Base-by-base conservation (phyloP, 2,797 vertebrate genomes). In the Sebastes diploproa region DNA sequence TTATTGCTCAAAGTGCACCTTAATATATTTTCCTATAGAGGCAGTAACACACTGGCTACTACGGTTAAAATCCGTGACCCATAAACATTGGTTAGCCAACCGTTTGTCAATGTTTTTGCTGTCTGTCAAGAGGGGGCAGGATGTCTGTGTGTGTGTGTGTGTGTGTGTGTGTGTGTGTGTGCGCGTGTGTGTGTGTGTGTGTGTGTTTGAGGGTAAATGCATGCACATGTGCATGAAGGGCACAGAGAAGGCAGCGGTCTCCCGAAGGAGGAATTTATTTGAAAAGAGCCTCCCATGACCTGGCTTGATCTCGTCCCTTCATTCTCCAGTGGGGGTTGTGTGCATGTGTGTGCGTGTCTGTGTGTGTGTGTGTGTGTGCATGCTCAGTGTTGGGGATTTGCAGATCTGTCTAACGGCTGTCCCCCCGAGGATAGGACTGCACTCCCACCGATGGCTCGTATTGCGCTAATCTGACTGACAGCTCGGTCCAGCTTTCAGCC, bases 201-300 rank as follows among this genome's bases (percentile, higher is more conserved):
- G 29, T 52, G 23, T 70, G 69, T 73, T 20, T 7, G 11, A 52
- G 77, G 29, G 22, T 68, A 75, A 78, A 70, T 80, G 42, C n/a
- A 75, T 67, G 80, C 61, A 84, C 80, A 75, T 88, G 84, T 84
- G 86, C 87, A 79, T 89, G 83, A 92, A 92, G 88, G 92, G 82
- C 88, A 90, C 18, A 11, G 70, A 84, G 81, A 82, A 90, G 80
- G 54, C 83, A 83, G 83, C 80, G 55, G 84, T 86, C 77, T 91
- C 88, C 86, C 77, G 2, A 67, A 87, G 82, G 89, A 90, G 81
- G 86, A 84, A 80, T 90, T 84, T 79, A 81, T 90, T 82, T 84
- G 72, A 75, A 86, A 85, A 88, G 73, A 87, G 75, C 81, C 78
- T 92, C 87, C 82, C 79, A 61, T 92, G 92, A 93, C 91, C 90